These are phyloP conservation scores for Esox niger DNA, from an alignment of 2,113 vertebrate genomes.

Conservation along the genomic window DNA sequence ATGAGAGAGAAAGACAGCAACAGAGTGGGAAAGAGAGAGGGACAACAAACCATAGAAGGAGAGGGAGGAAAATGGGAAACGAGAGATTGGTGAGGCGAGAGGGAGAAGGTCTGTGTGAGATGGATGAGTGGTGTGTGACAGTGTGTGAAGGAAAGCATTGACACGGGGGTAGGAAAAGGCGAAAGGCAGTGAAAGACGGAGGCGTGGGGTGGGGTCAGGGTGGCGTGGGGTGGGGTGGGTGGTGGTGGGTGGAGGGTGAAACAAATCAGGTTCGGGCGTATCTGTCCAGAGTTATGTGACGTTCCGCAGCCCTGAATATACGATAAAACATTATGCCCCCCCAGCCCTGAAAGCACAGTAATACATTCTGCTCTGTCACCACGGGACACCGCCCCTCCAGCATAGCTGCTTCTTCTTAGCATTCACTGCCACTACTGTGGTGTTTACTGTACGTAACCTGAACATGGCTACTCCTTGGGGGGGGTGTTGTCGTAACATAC, in stretches of 20 bases:
- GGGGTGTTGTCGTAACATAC: too few relatives aligned
- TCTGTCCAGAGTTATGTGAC: not conserved
- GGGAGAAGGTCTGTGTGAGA: not conserved
- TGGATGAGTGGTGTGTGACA: not conserved
- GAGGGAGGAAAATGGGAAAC: too few relatives aligned
- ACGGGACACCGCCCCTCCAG: not conserved
- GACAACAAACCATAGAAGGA: too few relatives aligned
- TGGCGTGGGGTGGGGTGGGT: not conserved
- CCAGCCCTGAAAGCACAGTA: constrained; percentile 12
- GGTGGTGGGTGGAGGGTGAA: too few relatives aligned
- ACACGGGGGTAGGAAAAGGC: too few relatives aligned
- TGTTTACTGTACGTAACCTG: too few relatives aligned
- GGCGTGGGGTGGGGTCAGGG: not conserved
- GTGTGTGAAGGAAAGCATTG: not conserved
- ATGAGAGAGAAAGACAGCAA: not conserved
- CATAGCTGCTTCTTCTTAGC: too few relatives aligned
- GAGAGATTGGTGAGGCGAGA: too few relatives aligned
- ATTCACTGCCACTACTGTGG: too few relatives aligned
- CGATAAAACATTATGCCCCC: constrained; percentile 10
- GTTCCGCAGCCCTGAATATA: constrained; percentile 5
- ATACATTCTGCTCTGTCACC: not conserved
- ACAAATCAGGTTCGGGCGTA: not conserved
- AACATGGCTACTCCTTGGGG: too few relatives aligned
- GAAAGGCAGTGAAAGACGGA: too few relatives aligned
- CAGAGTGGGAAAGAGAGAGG: not conserved